These are phyloP conservation scores for Heptranchias perlo DNA, from an alignment of 2,113 vertebrate species.

Conservation along the genomic window DNA sequence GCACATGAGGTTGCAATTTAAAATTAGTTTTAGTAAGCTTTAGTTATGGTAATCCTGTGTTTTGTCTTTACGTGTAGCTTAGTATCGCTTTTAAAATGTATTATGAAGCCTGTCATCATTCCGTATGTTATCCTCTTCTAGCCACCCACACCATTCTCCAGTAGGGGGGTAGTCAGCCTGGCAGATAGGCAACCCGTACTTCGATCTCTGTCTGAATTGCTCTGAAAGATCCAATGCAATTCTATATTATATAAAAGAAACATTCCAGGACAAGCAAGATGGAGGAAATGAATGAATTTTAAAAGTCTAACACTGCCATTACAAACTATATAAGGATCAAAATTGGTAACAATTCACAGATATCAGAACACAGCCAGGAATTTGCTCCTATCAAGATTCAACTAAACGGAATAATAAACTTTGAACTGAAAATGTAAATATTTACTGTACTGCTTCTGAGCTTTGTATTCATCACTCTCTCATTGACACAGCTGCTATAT, in stretches of 20 bases:
- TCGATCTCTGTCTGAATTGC: no score
- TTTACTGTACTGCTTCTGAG: background rate
- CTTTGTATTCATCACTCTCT: background rate
- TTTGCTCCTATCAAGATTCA: background rate
- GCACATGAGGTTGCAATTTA: background rate
- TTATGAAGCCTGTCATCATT: background rate
- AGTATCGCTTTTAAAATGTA: background rate
- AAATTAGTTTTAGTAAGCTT: background rate
- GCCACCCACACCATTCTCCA: background rate
- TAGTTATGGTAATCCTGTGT: background rate
- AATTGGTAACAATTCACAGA: background rate
- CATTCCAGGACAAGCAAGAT: background rate
- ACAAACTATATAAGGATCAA: background rate
- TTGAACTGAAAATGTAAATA: background rate
- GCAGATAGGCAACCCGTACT: background rate
- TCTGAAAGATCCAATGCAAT: background rate
- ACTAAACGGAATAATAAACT: background rate
- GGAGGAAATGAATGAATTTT: background rate
- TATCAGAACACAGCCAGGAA: background rate
- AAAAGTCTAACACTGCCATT: background rate
- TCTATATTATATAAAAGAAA: conserved; percentile 15
- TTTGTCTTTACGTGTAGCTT: background rate
- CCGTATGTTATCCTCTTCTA: background rate
- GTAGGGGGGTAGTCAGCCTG: background rate
- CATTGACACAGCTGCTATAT: background rate